phyloP scores from a whole-genome alignment of 2,797 vertebrate species.

The Bradypus variegatus region DNA sequence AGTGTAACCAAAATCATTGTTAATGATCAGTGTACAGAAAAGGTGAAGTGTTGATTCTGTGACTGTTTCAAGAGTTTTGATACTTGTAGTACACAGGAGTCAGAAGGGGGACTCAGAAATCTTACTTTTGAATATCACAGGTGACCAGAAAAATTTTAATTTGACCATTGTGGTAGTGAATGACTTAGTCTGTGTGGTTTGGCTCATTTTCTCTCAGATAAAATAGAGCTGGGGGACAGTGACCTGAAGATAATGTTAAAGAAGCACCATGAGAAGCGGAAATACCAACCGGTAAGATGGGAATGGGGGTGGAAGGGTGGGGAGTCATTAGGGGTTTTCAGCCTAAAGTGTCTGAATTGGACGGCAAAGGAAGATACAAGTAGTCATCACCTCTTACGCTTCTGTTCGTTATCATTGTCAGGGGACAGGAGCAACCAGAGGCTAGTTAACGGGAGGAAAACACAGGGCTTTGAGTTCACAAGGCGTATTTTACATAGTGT shows the following conservation, averaged over 20 bases:
- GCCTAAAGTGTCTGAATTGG: not conserved
- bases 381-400: not conserved
- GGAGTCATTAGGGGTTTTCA: not conserved
- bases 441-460: not conserved
- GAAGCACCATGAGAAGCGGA: conserved; percentile 93
- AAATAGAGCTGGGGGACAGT: conserved; percentile 85
- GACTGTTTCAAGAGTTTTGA: not conserved
- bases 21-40: not conserved
- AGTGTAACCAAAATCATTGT: not conserved
- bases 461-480: not conserved
- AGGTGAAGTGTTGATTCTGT: not conserved
- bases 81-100: not conserved
- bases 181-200: conserved; percentile 28
- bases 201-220: conserved; percentile 77
- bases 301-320: not conserved
- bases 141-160: not conserved
- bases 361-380: not conserved
- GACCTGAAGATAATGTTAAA: conserved; percentile 90
- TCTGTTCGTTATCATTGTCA: not conserved
- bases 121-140: not conserved
- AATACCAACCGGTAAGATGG: conserved; percentile 86
- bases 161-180: not conserved
- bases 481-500: not conserved
- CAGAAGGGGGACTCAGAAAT: not conserved
- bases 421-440: not conserved